These are phyloP conservation scores for Entomyzon cyanotis DNA, from an alignment of 2,113 vertebrate genomes.

Conservation along the genomic window DNA sequence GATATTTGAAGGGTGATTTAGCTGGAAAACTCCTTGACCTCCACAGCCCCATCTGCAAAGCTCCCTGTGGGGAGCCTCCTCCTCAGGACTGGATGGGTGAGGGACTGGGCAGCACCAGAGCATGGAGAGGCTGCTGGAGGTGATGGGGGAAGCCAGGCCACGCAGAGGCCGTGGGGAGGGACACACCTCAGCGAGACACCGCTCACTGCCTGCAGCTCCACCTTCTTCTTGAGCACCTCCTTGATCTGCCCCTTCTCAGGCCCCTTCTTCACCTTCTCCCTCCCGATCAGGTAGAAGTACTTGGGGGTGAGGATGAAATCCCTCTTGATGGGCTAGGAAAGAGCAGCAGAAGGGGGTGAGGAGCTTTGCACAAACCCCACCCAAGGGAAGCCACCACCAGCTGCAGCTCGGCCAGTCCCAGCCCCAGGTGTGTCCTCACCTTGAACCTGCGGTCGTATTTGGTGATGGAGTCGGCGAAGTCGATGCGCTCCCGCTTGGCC, in stretches of 20 bases:
- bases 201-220: slow-evolving; percentile 84
- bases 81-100: fast-evolving
- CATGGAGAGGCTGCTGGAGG: not conserved
- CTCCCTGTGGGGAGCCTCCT: not conserved
- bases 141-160: not conserved
- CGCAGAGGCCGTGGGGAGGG: fast-evolving
- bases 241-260: slow-evolving; percentile 94
- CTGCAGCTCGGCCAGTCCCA: not conserved
- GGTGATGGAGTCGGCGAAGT: slow-evolving; percentile 90
- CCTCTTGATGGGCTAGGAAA: slow-evolving; percentile 87
- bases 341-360: not conserved
- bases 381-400: not conserved
- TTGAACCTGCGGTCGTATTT: slow-evolving; percentile 98
- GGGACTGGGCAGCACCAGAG: not conserved
- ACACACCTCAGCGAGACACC: slow-evolving; percentile 84
- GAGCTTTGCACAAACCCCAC: not conserved
- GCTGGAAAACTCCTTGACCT: not conserved
- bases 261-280: slow-evolving; percentile 95
- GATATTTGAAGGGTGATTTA: not conserved
- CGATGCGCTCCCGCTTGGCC: slow-evolving; percentile 87
- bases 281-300: slow-evolving; percentile 90
- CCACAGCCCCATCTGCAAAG: not conserved
- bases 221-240: slow-evolving; percentile 92
- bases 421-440: slow-evolving; percentile 30
- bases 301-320: slow-evolving; percentile 94